phyloP scores from a whole-genome alignment of 2,888 invertebrate species.

The Andrena bucephala region DNA sequence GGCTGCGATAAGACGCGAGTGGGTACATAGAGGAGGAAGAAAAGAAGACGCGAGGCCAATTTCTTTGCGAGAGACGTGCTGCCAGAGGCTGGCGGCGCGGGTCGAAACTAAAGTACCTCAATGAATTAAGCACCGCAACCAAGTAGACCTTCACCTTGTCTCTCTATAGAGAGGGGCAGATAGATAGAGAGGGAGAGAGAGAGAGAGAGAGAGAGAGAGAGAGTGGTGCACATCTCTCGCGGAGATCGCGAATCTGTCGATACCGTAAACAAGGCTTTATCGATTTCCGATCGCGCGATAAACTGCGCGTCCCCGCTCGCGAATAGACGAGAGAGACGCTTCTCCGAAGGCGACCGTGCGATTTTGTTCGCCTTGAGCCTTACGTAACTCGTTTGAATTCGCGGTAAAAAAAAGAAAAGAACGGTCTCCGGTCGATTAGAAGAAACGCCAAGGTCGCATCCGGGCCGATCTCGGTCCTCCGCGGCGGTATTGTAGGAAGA shows the following conservation, averaged over 20 bases:
- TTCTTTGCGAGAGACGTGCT: conserved; percentile 42
- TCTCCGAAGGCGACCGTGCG: conserved; percentile 17
- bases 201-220: background rate
- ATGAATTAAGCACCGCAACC: conserved; percentile 64
- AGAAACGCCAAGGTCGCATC: background rate
- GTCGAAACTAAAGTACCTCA: conserved; percentile 60
- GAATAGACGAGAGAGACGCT: conserved; percentile 33
- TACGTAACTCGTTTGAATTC: conserved; percentile 42
- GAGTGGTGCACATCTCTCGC: conserved; percentile 38
- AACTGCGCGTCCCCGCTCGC: conserved; percentile 17
- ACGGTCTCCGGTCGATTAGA: background rate
- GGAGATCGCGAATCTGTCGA: conserved; percentile 46
- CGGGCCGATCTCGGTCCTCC: background rate
- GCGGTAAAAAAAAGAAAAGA: background rate
- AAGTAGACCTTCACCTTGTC: conserved; percentile 66
- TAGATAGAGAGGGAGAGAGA: background rate
- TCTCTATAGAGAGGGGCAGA: conserved; percentile 8
- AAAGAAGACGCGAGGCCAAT: conserved; percentile 20
- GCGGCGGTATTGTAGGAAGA: conserved; percentile 25
- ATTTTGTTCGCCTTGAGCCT: conserved; percentile 22
- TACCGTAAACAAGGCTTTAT: conserved; percentile 49
- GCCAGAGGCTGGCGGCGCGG: conserved; percentile 36
- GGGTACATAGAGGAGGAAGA: background rate
- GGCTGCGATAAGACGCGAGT: conserved; percentile 18
- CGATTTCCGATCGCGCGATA: conserved; percentile 50